A percentile compares a stretch with the other conserved stretches of the same genome.
Conservation (phyloP, 2,888 invertebrate genomes). For the Drosophila subsilvestris region DNA sequence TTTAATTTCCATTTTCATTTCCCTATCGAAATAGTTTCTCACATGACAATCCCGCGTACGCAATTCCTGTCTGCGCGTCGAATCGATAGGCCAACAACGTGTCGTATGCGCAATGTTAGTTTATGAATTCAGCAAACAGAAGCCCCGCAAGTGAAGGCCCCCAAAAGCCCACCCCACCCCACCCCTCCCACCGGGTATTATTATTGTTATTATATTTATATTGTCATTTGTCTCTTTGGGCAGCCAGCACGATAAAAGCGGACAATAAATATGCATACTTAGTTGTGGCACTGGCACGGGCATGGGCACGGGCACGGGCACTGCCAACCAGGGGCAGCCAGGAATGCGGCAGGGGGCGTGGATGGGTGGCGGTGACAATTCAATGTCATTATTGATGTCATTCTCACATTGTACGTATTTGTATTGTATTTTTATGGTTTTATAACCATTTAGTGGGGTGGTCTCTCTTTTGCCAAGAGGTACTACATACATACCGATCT, state of each 20-base stretch:
- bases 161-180: not conserved
- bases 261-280: constrained; percentile 38
- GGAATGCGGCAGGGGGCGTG: not conserved
- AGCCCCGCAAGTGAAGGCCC: constrained; percentile 33
- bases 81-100: constrained; percentile 46
- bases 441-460: constrained; percentile 45
- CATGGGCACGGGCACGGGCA: constrained; percentile 10
- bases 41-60: constrained; percentile 58
- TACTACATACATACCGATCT: constrained; percentile 30
- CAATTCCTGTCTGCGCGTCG: constrained; percentile 40
- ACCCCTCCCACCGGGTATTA: constrained; percentile 15
- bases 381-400: constrained; percentile 79
- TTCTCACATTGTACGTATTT: constrained; percentile 52
- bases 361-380: constrained; percentile 43
- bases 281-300: constrained; percentile 12
- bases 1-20: constrained; percentile 45
- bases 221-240: constrained; percentile 35
- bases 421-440: constrained; percentile 65
- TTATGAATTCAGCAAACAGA: constrained; percentile 35
- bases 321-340: not conserved
- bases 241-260: constrained; percentile 31
- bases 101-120: constrained; percentile 46
- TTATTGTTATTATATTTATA: constrained; percentile 49
- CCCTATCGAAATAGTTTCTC: constrained; percentile 71
- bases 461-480: not conserved